A percentile compares a stretch with the other conserved stretches of the same genome.
Evolutionary conservation across 2,797 vertebrate species (phyloP).

Genomic region (Gephyroberyx darwinii): DNA sequence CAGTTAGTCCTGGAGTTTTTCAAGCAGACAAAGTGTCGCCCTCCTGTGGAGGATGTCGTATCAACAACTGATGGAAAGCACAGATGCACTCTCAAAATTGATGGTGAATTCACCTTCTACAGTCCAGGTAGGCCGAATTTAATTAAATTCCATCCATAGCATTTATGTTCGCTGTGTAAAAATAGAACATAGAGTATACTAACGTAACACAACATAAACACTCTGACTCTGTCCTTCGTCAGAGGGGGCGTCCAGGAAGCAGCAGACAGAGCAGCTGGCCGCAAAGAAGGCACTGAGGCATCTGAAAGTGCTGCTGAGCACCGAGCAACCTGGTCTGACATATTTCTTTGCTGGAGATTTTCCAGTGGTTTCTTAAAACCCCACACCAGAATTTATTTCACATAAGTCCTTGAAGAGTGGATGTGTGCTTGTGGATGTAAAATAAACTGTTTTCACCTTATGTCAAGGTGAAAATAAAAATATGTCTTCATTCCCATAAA

Average conservation of each 20-base stretch:
- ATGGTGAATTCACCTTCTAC: conserved; percentile 35
- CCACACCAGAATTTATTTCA: too few species aligned
- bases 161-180: too few species aligned
- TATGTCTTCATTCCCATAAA: too few species aligned
- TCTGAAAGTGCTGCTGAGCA: conserved; percentile 27
- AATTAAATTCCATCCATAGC: too few species aligned
- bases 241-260: conserved; percentile 39
- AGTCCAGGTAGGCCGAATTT: conserved; percentile 31
- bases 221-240: neutral
- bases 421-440: too few species aligned
- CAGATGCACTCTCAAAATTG: conserved; percentile 34
- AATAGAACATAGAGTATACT: neutral
- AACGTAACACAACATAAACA: neutral
- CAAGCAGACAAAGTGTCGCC: neutral
- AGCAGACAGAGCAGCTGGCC: conserved; percentile 37
- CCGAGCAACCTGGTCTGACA: neutral
- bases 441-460: too few species aligned
- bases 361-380: neutral
- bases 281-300: conserved; percentile 40
- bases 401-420: too few species aligned
- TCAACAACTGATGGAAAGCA: conserved; percentile 8
- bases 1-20: conserved; percentile 39
- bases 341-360: neutral
- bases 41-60: conserved; percentile 4
- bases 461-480: too few species aligned